Conservation (phyloP, 92 coral and sea anemone species). For the Palythoa caribaeorum region DNA sequence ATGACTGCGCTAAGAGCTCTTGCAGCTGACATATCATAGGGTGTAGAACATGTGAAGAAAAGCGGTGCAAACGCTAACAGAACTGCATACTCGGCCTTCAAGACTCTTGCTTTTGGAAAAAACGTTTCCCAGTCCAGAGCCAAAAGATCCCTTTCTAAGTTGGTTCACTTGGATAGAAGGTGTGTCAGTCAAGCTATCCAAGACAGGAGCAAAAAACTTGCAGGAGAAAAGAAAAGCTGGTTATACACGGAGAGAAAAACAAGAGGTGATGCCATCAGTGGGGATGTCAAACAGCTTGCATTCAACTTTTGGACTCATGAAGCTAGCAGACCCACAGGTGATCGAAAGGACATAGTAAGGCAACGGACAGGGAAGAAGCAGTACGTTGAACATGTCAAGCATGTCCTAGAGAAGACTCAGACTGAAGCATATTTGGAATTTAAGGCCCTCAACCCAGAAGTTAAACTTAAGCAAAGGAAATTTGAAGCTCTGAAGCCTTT, state of each 20-base stretch:
- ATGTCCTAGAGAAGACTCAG: conserved; percentile 66
- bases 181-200: conserved; percentile 7
- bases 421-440: conserved; percentile 47
- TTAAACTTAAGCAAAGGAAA: conserved; percentile 61
- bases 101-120: conserved; percentile 55
- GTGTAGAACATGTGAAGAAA: conserved; percentile 53
- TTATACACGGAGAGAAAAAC: neutral
- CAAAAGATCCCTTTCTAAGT: conserved; percentile 45
- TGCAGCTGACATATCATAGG: conserved; percentile 69
- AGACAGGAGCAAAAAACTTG: neutral
- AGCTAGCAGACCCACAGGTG: conserved; percentile 70
- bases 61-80: conserved; percentile 54
- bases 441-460: conserved; percentile 33
- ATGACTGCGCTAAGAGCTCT: conserved; percentile 55
- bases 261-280: conserved; percentile 2
- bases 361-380: conserved; percentile 50
- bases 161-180: conserved; percentile 33
- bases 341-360: conserved; percentile 57
- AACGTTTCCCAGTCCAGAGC: conserved; percentile 44
- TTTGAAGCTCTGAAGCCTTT: conserved; percentile 69
- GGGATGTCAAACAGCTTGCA: neutral
- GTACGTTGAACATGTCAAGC: conserved; percentile 61
- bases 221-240: conserved; percentile 12
- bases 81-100: conserved; percentile 60
- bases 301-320: conserved; percentile 63